Base-by-base conservation (phyloP, 2,797 vertebrate genomes). In the Amniataba percoides region DNA sequence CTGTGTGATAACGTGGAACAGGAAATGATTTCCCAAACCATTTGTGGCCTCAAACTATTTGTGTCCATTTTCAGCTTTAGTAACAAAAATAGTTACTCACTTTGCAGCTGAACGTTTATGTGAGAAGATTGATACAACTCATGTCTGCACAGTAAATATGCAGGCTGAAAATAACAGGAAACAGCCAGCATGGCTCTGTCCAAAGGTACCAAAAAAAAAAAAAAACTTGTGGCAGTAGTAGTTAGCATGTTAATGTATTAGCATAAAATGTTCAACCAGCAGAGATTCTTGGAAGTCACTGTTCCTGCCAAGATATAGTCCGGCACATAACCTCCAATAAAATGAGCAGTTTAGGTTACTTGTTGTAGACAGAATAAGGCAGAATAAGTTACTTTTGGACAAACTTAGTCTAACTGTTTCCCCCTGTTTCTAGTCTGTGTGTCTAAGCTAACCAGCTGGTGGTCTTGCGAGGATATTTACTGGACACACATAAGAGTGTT, bases 1-100 rank as follows among this genome's bases (percentile, higher is more conserved):
- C 84, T 87, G 89, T 93, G 87, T 78, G 72, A 81, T 77, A 62
- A 81, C 63, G 55, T 84, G 68, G 78, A 74, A 71, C 31, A 83
- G 65, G 63, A 57, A 31, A 60, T 42, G 64, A 39, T 89, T 88
- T 88, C 79, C 69, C 78, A 87, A 80, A 78, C 69, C 23, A 0
- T 73, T 76, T 87, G 64, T 79, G 66, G 39, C 60, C 25, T 55
- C 51, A 73, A 57, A 71, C 27, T 42, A 49, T 27, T 63, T 18
- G 14, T 66, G 56, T 68, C 40, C 31, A 5, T 42, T 64, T 19
- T 43, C 58, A 51, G 60, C 43, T 78, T 62, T 64, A 36, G 1
- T 36, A 36, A 36, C 34, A 36, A 8, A 7, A 36, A 36, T 10
- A 31, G 34, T 42, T 49, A 34, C 15, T 65, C 1, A 6, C 12